These are phyloP conservation scores for Hyperopisus bebe DNA, from an alignment of 2,113 vertebrate genomes.

Conservation along the genomic window DNA sequence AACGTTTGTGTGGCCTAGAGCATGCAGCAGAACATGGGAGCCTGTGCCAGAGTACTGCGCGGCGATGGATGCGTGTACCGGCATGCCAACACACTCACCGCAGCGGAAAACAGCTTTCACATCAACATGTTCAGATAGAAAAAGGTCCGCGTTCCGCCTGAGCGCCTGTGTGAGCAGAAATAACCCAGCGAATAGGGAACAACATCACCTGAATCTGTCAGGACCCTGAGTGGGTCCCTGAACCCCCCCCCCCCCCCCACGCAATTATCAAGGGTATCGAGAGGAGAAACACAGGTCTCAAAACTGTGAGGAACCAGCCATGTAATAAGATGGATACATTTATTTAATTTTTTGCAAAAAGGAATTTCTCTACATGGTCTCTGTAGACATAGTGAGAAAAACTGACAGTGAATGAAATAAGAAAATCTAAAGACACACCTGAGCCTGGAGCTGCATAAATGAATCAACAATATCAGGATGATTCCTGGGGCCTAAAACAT, in stretches of 20 bases:
- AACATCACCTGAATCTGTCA: slow-evolving; percentile 41
- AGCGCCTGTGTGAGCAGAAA: slow-evolving; percentile 73
- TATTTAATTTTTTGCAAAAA: neutral
- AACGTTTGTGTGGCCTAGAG: neutral
- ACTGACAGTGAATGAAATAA: slow-evolving; percentile 65
- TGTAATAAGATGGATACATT: neutral
- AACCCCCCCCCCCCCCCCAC: slow-evolving; percentile 41
- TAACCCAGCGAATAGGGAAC: slow-evolving; percentile 25
- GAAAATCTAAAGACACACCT: slow-evolving; percentile 77
- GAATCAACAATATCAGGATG: slow-evolving; percentile 98
- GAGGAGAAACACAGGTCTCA: neutral
- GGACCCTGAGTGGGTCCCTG: slow-evolving; percentile 28
- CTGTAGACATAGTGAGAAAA: neutral
- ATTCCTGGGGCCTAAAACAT: slow-evolving; percentile 91
- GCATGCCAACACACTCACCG: slow-evolving; percentile 67
- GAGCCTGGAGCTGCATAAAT: slow-evolving; percentile 96
- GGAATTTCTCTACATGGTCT: neutral
- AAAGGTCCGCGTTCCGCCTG: slow-evolving; percentile 85
- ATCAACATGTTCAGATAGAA: slow-evolving; percentile 78
- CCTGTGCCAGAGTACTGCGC: neutral
- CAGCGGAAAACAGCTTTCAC: slow-evolving; percentile 88
- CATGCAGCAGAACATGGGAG: neutral
- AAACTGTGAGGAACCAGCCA: neutral
- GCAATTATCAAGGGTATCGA: slow-evolving; percentile 34
- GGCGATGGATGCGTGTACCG: neutral